Conservation (phyloP, 2,888 invertebrate species). For the Lasioglossum morio region DNA sequence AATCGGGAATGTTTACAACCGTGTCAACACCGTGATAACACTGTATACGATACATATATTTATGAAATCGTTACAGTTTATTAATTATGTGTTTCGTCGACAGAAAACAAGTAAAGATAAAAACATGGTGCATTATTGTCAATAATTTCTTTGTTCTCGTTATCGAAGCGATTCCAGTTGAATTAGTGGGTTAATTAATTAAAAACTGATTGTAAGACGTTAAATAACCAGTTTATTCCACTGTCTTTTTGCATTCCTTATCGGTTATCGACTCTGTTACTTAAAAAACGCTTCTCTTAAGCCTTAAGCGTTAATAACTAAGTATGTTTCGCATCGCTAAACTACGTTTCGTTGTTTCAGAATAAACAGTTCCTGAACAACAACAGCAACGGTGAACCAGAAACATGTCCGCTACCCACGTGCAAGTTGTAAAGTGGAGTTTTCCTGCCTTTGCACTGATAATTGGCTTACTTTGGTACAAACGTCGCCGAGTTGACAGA, state of each 20-base stretch:
- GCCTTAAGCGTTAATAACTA: too few relatives aligned
- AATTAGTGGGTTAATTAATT: background rate
- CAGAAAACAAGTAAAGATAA: too few relatives aligned
- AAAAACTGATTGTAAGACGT: background rate
- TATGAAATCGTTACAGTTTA: background rate
- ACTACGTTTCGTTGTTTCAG: slow-evolving; percentile 45
- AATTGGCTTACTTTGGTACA: slow-evolving; percentile 93
- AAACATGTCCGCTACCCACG: slow-evolving; percentile 90
- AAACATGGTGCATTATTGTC: too few relatives aligned
- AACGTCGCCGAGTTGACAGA: slow-evolving; percentile 90
- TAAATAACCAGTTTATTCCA: background rate
- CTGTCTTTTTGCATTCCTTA: background rate
- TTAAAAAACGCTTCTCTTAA: background rate
- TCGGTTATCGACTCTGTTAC: background rate
- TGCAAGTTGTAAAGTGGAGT: slow-evolving; percentile 91
- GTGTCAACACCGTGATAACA: background rate
- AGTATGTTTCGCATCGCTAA: background rate
- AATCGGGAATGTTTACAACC: background rate
- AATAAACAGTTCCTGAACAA: slow-evolving; percentile 82
- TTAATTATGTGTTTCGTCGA: background rate
- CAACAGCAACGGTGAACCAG: slow-evolving; percentile 89
- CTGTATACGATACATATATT: background rate
- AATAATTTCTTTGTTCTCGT: background rate
- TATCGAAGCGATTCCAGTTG: slow-evolving; percentile 4
- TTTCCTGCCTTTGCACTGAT: slow-evolving; percentile 92